Conservation (phyloP, 2,113 vertebrate species). For the Nyctibius bracteatus region DNA sequence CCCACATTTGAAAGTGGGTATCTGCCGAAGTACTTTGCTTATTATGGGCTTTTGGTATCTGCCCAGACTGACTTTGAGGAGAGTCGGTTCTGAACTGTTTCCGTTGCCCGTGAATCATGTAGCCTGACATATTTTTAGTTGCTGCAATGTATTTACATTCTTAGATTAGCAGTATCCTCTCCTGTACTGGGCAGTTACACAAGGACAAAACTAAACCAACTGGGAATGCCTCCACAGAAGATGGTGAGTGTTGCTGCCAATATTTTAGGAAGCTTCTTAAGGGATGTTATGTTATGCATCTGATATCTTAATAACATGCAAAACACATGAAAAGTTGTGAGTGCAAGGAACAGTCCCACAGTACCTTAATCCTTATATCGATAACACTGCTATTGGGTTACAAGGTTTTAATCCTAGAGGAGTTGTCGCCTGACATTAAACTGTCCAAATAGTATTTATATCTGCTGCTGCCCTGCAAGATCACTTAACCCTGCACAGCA, state of each 20-base stretch:
- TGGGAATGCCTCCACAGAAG: background rate
- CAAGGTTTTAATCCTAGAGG: constrained; percentile 92
- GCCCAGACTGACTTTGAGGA: background rate
- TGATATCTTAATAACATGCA: background rate
- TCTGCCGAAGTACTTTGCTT: background rate
- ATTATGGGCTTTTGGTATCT: background rate
- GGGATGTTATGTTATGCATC: background rate
- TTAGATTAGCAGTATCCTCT: background rate
- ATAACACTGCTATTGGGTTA: constrained; percentile 81
- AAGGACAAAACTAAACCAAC: background rate
- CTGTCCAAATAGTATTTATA: constrained; percentile 98
- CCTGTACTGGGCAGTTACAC: background rate
- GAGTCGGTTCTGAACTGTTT: background rate
- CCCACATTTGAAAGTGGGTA: background rate
- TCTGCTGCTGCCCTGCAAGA: constrained; percentile 76
- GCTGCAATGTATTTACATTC: background rate
- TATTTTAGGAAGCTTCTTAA: background rate
- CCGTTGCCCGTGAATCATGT: background rate
- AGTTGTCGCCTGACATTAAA: constrained; percentile 94
- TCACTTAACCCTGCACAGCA: constrained; percentile 82
- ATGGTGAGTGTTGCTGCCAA: background rate
- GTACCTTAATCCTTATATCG: constrained; percentile 80
- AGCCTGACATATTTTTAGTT: background rate
- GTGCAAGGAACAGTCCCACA: constrained; percentile 25
- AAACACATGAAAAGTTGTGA: background rate